Evolutionary conservation across 1,140 invertebrate species (phyloP), one percentile per base, ranked within the genome.

Genomic region (Caerostris extrusa): DNA sequence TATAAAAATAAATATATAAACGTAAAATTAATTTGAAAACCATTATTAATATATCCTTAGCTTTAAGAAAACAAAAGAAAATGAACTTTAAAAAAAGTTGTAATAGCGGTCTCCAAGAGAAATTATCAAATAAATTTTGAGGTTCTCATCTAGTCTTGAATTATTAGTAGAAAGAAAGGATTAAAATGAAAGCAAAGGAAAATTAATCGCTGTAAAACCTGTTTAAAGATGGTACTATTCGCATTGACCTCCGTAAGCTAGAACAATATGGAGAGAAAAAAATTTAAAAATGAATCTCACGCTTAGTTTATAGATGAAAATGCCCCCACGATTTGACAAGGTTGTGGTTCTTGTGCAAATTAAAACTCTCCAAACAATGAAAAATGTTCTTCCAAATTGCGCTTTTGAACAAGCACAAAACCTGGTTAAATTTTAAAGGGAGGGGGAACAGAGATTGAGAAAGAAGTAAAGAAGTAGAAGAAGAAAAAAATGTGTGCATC

Each of bases 231-330:
- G 71, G 19, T 8, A 77, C 53, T 77, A 50, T 34, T 77, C 71
- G 53, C 71, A 77, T 77, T 77, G 71, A 77, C 71, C 71, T 77
- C 71, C 14, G 34, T 77, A 77, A 77, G 12, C 34, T 5, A 77
- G 71, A 77, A 50, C 61, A 67, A 67, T 67, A 67, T 67, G 61
- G 61, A n/a, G n/a, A 67, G 61, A 67, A 67, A 67, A 14, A 67
- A 67, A 67, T 14, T 67, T 8, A 77, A 77, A 50, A 77, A 50
- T 12, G 34, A 77, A 77, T 77, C 71, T 12, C 34, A 12, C 71
- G 71, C 71, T 77, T 77, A 77, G 53, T 77, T 77, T 77, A 77
- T 77, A 77, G 71, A 50, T 77, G 71, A 77, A 77, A 53, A 34
- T 12, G 53, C 53, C 71, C 3, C 19, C 10, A 77, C 50, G 6